Evolutionary conservation across 2,113 vertebrate genomes (phyloP), one percentile per base, ranked within the genome.

Genomic region (Bujurquina vittata): DNA sequence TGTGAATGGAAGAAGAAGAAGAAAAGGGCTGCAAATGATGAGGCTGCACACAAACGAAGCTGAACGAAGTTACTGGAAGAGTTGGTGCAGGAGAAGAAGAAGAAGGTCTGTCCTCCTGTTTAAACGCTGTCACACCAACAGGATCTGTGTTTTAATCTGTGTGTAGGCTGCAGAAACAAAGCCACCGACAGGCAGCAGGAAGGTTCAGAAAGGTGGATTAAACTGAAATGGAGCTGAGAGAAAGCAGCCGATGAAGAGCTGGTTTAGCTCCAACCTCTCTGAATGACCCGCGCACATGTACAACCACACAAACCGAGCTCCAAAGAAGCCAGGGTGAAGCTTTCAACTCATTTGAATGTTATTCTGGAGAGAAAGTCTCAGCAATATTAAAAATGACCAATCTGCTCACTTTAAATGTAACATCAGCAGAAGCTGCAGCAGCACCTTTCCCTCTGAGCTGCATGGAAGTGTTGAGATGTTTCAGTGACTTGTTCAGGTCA

Each of bases 71-170:
- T 31, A 52, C 3, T 72, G 65, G 7, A 52, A 52, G 65, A 72
- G 65, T 31, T 52, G 29, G 29, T 31, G 17, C 65, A 72, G 46
- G 17, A 72, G 65, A 31, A 72, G 65, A 67, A 52, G 52, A 55
- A 52, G 65, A 72, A 52, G 67, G 46, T 29, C 63, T 15, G 14
- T 40, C 62, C 22, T 67, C n/a, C 43, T 2, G 8, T 20, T 69
- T 29, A 69, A 23, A 29, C 6, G 17, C 43, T 23, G 3, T 31
- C 23, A 69, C 65, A 52, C 15, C 49, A 52, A 52, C 49, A 69
- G 43, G 43, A 31, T 69, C 23, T 52, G 23, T 52, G 63, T 69
- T 69, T 69, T 49, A 69, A 69, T 69, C 63, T 69, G 65, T 69
- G 65, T 5, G 65, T 69, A 43, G 65, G 65, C 65, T 52, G 49